Evolutionary conservation across 2,797 vertebrate species (phyloP), one percentile per base, ranked within the genome.

Genomic region (Naso thynnoides): DNA sequence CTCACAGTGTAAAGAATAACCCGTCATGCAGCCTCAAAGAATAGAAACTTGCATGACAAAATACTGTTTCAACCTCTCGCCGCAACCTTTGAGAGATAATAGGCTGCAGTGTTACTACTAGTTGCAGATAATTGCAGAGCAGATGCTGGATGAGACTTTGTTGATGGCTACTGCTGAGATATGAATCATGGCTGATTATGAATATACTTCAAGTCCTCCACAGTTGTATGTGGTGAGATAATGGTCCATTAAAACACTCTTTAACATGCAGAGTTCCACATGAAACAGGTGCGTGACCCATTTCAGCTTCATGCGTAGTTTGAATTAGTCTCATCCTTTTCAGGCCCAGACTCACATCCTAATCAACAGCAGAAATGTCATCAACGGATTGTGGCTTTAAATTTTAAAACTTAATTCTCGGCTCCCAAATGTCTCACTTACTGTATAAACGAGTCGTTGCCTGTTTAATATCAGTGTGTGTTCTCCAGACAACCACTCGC

Each of bases 181-280:
- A 67, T 78, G 81, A 81, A 68, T 84, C 68, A 84, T 68, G 70
- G 73, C 73, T 84, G 69, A 87, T 86, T 78, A 82, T 73, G 83
- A 78, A 67, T 29, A 59, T 73, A 77, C 78, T 88, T 60, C 64
- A 76, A 73, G 76, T 78, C 62, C 86, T 83, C 61, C 70, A 79
- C 59, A 11, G 70, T 73, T 65, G 66, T 62, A 45, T 72, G 69
- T 18, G 9, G 19, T 6, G 78, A 66, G 70, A 82, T 84, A 86
- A 88, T 85, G 83, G 76, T 60, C 79, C 79, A 81, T 71, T 82
- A 78, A 82, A 86, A 78, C 72, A 57, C 74, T 73, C 74, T n/a
- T 72, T 64, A 70, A 70, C 70, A 71, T 68, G 73, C 78, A 57
- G 15, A 36, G 63, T 65, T 64, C 68, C 16, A 49, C 63, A 55